Evolutionary conservation across 2,113 vertebrate species (phyloP).

Genomic region (Microcebus lehilahytsara): DNA sequence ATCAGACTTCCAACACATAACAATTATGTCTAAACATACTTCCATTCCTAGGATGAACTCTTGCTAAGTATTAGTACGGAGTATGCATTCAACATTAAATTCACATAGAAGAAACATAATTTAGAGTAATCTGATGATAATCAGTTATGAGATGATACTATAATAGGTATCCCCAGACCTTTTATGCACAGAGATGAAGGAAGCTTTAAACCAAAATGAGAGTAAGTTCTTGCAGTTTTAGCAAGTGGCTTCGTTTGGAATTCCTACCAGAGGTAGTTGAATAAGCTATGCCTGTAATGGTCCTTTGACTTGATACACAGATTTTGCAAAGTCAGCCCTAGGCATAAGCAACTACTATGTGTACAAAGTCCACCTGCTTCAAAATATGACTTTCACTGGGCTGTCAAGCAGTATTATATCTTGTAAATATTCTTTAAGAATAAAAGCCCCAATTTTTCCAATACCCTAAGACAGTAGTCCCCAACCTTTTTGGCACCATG

Average conservation of each 20-base stretch:
- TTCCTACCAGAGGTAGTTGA: background rate
- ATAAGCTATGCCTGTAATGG: background rate
- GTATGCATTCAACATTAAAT: background rate
- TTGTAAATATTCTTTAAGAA: background rate
- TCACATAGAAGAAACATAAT: background rate
- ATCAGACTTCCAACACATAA: background rate
- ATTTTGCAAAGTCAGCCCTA: background rate
- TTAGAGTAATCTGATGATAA: background rate
- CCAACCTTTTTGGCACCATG: too few species aligned
- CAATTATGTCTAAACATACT: background rate
- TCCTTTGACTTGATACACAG: background rate
- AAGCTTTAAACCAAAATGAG: background rate
- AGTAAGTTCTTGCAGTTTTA: background rate
- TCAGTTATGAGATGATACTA: background rate
- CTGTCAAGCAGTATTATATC: background rate
- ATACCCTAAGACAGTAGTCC: too few species aligned
- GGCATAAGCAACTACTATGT: background rate
- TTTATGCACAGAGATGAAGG: background rate
- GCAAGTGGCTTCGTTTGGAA: background rate
- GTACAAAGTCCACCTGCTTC: background rate
- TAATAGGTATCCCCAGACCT: background rate
- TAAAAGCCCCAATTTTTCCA: background rate
- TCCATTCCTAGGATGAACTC: background rate
- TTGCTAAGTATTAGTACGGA: background rate
- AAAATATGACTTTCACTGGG: background rate